Percentiles rank a stretch among this genome's conserved stretches.
These are phyloP conservation scores for Psittacula derbiana DNA, from an alignment of 2,797 vertebrate genomes.

Conservation along the genomic window DNA sequence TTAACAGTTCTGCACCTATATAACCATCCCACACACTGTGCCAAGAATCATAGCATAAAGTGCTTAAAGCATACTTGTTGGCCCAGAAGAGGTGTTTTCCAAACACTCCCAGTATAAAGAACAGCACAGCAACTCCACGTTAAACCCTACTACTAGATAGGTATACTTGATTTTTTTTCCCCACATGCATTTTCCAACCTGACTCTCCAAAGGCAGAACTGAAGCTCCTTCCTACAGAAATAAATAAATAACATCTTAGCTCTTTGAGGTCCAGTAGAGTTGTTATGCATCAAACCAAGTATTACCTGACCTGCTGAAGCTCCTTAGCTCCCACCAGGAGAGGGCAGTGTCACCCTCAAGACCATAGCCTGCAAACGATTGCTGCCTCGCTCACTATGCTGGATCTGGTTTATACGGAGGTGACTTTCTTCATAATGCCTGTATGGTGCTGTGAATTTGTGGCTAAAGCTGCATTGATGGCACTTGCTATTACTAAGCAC, in stretches of 20 bases:
- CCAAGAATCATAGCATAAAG: background rate
- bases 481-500: background rate
- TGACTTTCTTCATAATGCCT: fast-evolving
- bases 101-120: background rate
- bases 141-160: background rate
- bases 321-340: background rate
- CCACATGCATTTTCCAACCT: background rate
- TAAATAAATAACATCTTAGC: background rate
- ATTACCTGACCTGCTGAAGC: fast-evolving
- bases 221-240: background rate
- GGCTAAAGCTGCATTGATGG: fast-evolving
- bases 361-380: background rate
- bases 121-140: fast-evolving
- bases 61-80: background rate
- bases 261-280: fast-evolving
- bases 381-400: fast-evolving
- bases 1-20: background rate
- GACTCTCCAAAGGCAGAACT: background rate
- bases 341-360: background rate
- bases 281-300: fast-evolving
- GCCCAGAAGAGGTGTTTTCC: background rate
- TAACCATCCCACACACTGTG: background rate
- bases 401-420: fast-evolving
- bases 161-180: background rate
- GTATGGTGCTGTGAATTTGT: fast-evolving